Conservation (phyloP, 37 sponge, comb jelly and placozoan genomes). For the Spongilla lacustris region DNA sequence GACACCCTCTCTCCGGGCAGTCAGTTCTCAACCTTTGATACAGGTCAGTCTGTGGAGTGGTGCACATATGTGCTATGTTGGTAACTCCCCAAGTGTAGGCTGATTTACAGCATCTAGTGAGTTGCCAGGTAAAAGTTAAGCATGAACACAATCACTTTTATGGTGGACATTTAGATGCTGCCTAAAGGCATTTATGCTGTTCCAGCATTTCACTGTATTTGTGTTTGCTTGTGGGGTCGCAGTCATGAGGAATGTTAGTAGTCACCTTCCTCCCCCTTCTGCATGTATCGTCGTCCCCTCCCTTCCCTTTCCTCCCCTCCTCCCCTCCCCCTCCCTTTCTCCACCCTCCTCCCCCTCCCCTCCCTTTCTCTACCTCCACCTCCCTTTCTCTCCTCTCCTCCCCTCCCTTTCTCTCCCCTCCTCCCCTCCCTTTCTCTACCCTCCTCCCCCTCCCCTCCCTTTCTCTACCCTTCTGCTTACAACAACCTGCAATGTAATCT, state of each 20-base stretch:
- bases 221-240: too few species aligned
- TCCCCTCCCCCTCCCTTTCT: background rate
- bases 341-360: background rate
- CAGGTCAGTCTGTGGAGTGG: constrained; percentile 42
- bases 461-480: too few species aligned
- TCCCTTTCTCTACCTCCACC: background rate
- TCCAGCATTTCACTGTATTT: too few species aligned
- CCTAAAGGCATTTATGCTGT: too few species aligned
- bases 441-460: background rate
- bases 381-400: background rate
- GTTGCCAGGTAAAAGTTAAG: too few species aligned
- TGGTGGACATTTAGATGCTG: too few species aligned
- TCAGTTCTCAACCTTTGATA: constrained; percentile 72
- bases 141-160: too few species aligned
- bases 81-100: background rate
- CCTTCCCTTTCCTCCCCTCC: background rate
- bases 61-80: background rate
- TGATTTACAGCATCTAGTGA: too few species aligned
- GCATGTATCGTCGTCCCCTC: background rate
- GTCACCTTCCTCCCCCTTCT: too few species aligned
- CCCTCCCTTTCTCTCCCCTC: background rate
- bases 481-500: background rate
- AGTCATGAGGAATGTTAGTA: too few species aligned
- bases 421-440: background rate
- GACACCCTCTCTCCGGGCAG: constrained; percentile 79